Evolutionary conservation across 2,113 vertebrate genomes (phyloP), one percentile per base, ranked within the genome.

Genomic region (Poeciliopsis prolifica): DNA sequence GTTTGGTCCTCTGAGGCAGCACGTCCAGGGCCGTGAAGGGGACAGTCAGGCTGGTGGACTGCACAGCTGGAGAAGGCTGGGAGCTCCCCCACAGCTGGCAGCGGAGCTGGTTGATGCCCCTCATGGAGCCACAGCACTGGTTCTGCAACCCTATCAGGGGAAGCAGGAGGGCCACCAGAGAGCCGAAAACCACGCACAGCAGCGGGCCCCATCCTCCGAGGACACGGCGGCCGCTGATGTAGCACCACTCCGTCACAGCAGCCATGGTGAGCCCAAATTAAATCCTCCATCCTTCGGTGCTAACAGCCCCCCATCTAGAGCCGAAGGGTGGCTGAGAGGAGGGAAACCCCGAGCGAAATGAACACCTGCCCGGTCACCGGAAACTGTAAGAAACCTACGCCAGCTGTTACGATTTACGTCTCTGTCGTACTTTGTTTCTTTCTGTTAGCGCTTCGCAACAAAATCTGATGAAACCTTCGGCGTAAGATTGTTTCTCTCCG

Each of bases 21-120:
- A 97, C 87, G 66, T 95, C 94, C 0, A 96, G 78, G 0, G 89
- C 94, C 0, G 89, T 90, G 37, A 96, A 95, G 44, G 96, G 90
- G 7, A 97, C 89, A 0, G 96, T 96, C 77, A 98, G 96, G 62
- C 96, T 95, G 0, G 96, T 98, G 2, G 93, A 95, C 0, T 93
- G 95, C 2, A 93, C 94, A 35, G 79, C 78, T 0, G 86, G 33
- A 40, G 92, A 66, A 3, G 80, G 86, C 74, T 80, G 28, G 9
- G 83, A 54, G 6, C 65, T 15, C 1, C 74, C 94, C 68, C 95
- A 95, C 77, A 96, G 75, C 54, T 92, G 94, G 65, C 93, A 96
- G 54, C 84, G 92, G 54, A 98, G 87, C 75, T 95, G 94, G 67
- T 93, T 88, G 62, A 97, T 83, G n/a, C 96, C 95, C 64, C 87